Base-by-base conservation (phyloP, 1,140 invertebrate species). In the Condylostylus longicornis region DNA sequence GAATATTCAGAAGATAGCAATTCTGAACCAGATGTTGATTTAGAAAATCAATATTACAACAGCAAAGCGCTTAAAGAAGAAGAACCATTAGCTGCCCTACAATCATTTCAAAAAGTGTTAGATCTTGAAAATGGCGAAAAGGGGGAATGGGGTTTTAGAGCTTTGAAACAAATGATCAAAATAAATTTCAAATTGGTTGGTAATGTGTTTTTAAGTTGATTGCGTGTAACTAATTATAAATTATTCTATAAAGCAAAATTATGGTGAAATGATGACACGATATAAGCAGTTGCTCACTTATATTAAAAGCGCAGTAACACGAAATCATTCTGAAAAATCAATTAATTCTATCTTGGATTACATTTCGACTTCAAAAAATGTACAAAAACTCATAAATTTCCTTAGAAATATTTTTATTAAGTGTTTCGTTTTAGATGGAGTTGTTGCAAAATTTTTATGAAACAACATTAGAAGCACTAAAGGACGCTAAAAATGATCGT, bases 81-180 rank as follows among this genome's bases (percentile, higher is more conserved):
- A 67, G 85, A 95, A 58, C 95, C 91, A 0, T 79, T 78, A 51
- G 75, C 75, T 14, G 94, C 95, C 2, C 60, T 99, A 31, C 72
- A 82, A 42, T 94, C 89, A 49, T 98, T 98, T 66, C 89, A 97
- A 58, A 94, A 91, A 63, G 93, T 98, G 18, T 64, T 97, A 40
- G 88, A 96, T 60, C 63, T 98, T 31, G 93, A 98, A 68, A 84
- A 84, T 32, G 90, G 89, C 5, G 93, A 98, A 47, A 98, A 98
- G 67, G 95, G 95, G 32, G 96, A 99, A 73, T 99, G 95, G 95
- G 96, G 96, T 0, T 99, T 99, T 55, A 98, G 98, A 71, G 95
- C 96, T n/a, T 69, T 99, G 2, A 99, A 99, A 63, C 96, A 99
- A 64, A 99, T 99, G 94, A 97, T 99, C 30, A 99, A 99, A 72